Evolutionary conservation across 2,888 invertebrate species (phyloP), one percentile per base, ranked within the genome.

Genomic region (Hypomecis atomaria): DNA sequence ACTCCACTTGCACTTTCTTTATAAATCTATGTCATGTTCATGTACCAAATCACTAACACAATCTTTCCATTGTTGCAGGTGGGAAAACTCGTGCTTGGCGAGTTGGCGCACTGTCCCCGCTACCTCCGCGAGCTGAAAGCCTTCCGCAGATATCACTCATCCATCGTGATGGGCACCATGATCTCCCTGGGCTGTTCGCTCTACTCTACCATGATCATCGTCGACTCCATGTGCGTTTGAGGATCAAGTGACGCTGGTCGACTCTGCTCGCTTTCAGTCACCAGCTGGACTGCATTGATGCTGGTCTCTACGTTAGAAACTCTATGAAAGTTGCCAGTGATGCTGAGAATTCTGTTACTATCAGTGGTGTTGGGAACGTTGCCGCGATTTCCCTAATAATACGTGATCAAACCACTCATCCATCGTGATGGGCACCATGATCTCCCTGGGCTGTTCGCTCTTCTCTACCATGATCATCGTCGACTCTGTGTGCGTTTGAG

Each of bases 101-200:
- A 94, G 71, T 89, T 97, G 36, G 94, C 95, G 13, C 94, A 96
- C 79, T 97, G 97, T 81, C 96, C 97, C 0, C 96, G 96, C 81
- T 98, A 97, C 88, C 91, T 96, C 73, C 94, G 94, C 77, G 94
- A 97, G 11, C 94, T 97, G 78, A 94, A 93, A 71, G 92, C 94
- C 38, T 98, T 98, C 89, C 94, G 97, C 56, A 94, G 94, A 47
- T 94, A 96, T 58, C 98, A 98, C 88, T 95, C 96, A 82, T 93
- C 93, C 66, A 96, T 97, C 74, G 97, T 97, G 10, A 95, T 96
- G 85, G 96, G 96, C 62, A 97, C 97, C 79, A 94, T 98, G 87
- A 90, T 92, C 69, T 80, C 87, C 1, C 84, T 92, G 1, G 92
- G 92, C 67, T 92, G 92, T 71, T 92, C 91, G 0, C 66, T 92